Evolutionary conservation across 35 echinoderm and acorn worm species (phyloP), one percentile per base, ranked within the genome.

Genomic region (Lytechinus pictus): DNA sequence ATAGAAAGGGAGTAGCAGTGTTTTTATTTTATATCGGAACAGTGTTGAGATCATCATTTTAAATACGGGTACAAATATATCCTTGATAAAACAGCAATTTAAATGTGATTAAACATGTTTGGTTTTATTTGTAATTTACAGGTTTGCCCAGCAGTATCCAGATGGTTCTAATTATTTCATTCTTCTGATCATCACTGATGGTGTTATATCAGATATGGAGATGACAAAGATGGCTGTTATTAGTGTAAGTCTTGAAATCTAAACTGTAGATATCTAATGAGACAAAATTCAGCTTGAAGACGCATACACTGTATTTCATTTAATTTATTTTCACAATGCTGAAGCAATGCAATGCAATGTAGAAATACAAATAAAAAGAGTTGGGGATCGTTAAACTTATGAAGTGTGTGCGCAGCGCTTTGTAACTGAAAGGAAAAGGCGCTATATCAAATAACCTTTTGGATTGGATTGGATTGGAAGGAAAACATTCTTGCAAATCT

Each of bases 121-220:
- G 8, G 3, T 79, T 14, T 27, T 4, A 24, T 79, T 3, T 79
- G 6, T 79, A 58, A 9, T 13, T 51, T 55, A 16, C 97, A 99
- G 98, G 86, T 99, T 99, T 96, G 98, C 98, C 52, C 91, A 97
- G 53, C 91, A 97, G 9, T 98, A 98, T 52, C 96, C 95, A 10
- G 97, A 98, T 95, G 98, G 98, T 9, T 99, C 98, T 6, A 99
- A 99, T 66, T 99, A 99, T 54, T 99, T 99, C 88, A 97, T 98
- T 51, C 98, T 98, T 21, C 96, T 99, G 4, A 98, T 99, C 66
- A 99, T 99, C 54, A 99, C 98, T n/a, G 98, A 99, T 95, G 98
- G 98, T 92, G 97, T 99, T 9, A 98, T 99, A 52, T 99, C 98
- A n/a, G 98, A 99, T 88, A 99, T 99, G 98, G 98, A 99, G 52